Evolutionary conservation across 2,797 vertebrate species (phyloP), one percentile per base, ranked within the genome.

Genomic region (Danio jaintianensis): DNA sequence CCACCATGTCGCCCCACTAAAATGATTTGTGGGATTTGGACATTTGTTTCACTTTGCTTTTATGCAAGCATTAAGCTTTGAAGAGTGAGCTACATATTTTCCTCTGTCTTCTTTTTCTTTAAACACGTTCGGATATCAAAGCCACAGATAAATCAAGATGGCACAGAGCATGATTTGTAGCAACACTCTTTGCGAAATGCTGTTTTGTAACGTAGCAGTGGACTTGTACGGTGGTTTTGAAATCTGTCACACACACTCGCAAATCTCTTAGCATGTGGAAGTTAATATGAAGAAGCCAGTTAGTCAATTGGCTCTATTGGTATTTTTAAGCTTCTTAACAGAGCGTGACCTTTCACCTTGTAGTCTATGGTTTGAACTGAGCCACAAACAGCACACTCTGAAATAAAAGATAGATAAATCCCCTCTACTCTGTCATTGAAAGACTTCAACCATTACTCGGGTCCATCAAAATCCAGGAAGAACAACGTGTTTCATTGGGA

Each of bases 91-190:
- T 68, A 20, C 47, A 68, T 18, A 40, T 11, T 43, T 38, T 58
- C 16, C 10, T 42, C 4, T 69, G 3, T n/a, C 11, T 69, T 52
- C 15, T 2, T 5, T 69, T 5, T 18, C 22, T 69, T 52, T 38
- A 40, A 18, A 53, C 15, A 13, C 22, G 18, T 18, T 29, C 29
- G 29, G 7, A 36, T 89, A 92, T 87, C 82, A 81, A 79, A 52
- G 86, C 84, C 87, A 90, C 88, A 93, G 92, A 93, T 89, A 88
- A 90, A 93, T 91, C 89, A 88, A 84, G 61, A 64, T 68, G 64
- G 18, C 74, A 79, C 43, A 84, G 36, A 13, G 18, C 4, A 48
- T 16, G 45, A 3, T 52, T 9, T 29, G 64, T 12, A 69, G 55
- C 76, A 86, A 85, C 89, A 88, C 88, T 92, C 87, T 93, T 93